phyloP scores from a whole-genome alignment of 2,888 invertebrate species.

The Acanthosepion esculentum region DNA sequence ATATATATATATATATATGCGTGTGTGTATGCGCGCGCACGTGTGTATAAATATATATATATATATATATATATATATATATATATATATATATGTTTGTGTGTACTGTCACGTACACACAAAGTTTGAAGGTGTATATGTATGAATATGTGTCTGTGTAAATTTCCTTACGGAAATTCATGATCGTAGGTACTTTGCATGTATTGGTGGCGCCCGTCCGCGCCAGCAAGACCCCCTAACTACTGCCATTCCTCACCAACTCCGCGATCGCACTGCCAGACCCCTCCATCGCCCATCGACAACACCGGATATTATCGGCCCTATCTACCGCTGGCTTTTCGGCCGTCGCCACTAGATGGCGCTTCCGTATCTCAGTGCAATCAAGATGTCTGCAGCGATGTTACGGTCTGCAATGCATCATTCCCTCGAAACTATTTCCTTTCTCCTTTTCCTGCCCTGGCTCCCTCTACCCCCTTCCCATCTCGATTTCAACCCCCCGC shows the following conservation, averaged over 20 bases:
- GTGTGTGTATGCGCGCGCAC: no score
- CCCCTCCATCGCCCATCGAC: background rate
- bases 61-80: background rate
- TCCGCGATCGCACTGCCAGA: background rate
- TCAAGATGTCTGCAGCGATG: constrained; percentile 8
- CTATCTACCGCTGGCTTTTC: constrained; percentile 18
- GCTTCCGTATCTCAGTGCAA: background rate
- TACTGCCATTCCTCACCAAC: background rate
- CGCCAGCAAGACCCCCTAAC: no score
- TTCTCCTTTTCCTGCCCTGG: background rate
- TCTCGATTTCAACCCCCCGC: background rate
- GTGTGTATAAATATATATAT: background rate
- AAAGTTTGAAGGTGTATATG: background rate
- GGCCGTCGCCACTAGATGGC: background rate
- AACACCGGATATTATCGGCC: background rate
- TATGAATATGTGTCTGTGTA: background rate
- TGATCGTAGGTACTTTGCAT: background rate
- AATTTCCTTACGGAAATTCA: background rate
- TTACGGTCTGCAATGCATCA: constrained; percentile 33
- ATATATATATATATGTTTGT: background rate
- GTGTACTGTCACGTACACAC: no score
- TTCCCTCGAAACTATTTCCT: background rate
- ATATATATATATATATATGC: no score
- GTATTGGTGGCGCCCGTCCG: no score
- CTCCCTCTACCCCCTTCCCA: background rate